phyloP scores from a whole-genome alignment of 2,113 vertebrate species.

The Sula dactylatra region DNA sequence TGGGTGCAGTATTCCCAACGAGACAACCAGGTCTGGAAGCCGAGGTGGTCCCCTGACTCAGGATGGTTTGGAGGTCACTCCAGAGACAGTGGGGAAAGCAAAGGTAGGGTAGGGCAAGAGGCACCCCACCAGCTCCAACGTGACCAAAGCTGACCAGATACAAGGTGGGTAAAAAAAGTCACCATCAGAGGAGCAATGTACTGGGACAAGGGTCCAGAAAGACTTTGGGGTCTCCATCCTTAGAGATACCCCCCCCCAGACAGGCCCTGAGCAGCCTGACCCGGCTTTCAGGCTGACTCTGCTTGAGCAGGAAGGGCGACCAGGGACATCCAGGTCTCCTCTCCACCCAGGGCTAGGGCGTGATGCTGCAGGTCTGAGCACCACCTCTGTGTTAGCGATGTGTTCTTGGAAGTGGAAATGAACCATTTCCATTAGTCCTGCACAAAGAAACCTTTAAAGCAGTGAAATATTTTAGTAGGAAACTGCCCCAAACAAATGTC shows the following conservation, averaged over 20 bases:
- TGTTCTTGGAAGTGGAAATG: background rate
- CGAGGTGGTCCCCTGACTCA: background rate
- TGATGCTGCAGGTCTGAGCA: background rate
- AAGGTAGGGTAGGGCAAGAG: background rate
- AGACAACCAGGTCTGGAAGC: background rate
- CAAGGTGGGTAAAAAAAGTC: background rate
- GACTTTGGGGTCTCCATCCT: background rate
- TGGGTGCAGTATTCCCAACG: background rate
- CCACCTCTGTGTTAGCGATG: rapidly evolving
- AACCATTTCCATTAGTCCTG: background rate
- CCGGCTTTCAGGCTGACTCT: background rate
- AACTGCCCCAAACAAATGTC: rapidly evolving
- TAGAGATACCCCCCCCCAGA: background rate
- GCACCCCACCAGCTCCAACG: background rate
- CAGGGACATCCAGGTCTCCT: background rate
- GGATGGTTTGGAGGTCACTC: no score
- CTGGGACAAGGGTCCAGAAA: no score
- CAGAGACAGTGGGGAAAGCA: background rate
- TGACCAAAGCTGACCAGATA: background rate
- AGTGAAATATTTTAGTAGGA: background rate
- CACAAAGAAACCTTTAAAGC: background rate
- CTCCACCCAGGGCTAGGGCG: background rate
- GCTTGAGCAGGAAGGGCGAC: no score
- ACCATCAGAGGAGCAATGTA: background rate
- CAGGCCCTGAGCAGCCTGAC: background rate